Evolutionary conservation across 1,140 invertebrate genomes (phyloP).

Genomic region (Drosophila repleta): DNA sequence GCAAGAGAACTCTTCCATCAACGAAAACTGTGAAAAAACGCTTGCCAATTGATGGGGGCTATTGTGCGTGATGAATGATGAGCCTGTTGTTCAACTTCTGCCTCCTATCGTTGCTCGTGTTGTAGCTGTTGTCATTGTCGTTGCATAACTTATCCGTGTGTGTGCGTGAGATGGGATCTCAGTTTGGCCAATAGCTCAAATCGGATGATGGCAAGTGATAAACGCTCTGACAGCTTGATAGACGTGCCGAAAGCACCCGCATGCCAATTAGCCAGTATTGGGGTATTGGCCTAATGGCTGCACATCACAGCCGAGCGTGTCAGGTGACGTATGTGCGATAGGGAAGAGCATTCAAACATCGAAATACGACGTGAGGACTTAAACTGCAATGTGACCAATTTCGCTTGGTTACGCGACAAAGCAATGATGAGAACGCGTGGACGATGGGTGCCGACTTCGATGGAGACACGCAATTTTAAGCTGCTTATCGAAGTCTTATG

Average conservation of each 20-base stretch:
- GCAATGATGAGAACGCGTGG: too few species aligned
- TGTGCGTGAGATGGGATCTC: slow-evolving; percentile 24
- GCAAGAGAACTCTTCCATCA: slow-evolving; percentile 7
- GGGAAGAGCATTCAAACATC: background rate
- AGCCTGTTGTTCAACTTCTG: background rate
- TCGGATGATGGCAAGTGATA: slow-evolving; percentile 54
- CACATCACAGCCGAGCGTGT: slow-evolving; percentile 3
- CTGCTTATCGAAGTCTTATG: too few species aligned
- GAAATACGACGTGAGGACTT: slow-evolving; percentile 6
- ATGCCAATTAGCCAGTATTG: slow-evolving; percentile 23
- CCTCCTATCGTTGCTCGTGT: background rate
- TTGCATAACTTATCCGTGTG: slow-evolving; percentile 46
- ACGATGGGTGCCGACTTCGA: too few species aligned
- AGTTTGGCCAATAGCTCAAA: slow-evolving; percentile 51
- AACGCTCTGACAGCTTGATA: slow-evolving; percentile 60
- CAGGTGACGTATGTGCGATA: slow-evolving; percentile 41
- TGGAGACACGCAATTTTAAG: too few species aligned
- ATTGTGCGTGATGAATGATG: slow-evolving; percentile 42
- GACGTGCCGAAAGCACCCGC: slow-evolving; percentile 41
- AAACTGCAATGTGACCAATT: background rate
- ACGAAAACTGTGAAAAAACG: slow-evolving; percentile 24
- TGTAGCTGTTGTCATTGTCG: slow-evolving; percentile 3
- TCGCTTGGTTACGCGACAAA: too few species aligned
- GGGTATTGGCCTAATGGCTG: slow-evolving; percentile 20
- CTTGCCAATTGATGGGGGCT: slow-evolving; percentile 23